phyloP scores from a whole-genome alignment of 2,797 vertebrate genomes.

The Peromyscus attwateri region DNA sequence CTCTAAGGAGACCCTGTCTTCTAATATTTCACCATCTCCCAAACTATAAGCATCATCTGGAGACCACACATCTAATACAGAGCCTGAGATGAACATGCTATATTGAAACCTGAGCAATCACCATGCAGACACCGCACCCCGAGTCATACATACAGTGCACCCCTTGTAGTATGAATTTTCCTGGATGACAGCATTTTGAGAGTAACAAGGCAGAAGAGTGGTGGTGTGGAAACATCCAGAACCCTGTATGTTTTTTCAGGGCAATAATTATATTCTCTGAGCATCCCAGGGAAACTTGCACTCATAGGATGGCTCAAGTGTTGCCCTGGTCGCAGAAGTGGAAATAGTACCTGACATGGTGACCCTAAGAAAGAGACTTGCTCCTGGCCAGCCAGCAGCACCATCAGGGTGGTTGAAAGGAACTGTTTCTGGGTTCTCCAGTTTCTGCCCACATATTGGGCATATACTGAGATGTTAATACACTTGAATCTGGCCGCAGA shows the following conservation, averaged over 20 bases:
- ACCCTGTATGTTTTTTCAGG: not conserved
- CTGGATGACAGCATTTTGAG: not conserved
- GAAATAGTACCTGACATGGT: not conserved
- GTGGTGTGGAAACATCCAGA: not conserved
- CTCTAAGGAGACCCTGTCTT: not conserved
- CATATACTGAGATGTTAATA: constrained; percentile 36
- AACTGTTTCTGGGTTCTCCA: constrained; percentile 1
- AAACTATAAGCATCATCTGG: not conserved
- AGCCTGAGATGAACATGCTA: not conserved
- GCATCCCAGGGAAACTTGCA: not conserved
- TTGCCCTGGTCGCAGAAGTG: not conserved
- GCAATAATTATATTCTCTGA: not conserved
- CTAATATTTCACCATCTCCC: not conserved
- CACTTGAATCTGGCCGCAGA: constrained; percentile 30
- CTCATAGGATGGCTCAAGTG: not conserved
- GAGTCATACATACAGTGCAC: not conserved
- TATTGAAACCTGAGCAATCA: not conserved
- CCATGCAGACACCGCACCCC: not conserved
- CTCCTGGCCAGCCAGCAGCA: not conserved
- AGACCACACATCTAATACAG: not conserved
- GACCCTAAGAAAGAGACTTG: constrained; percentile 10
- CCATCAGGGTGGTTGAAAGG: not conserved
- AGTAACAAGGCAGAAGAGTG: not conserved
- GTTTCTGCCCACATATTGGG: constrained; percentile 43
- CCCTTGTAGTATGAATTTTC: not conserved